Percentiles rank a stretch among this genome's conserved stretches.
phyloP scores from a whole-genome alignment of 2,113 vertebrate species.

The Parotia lawesii region DNA sequence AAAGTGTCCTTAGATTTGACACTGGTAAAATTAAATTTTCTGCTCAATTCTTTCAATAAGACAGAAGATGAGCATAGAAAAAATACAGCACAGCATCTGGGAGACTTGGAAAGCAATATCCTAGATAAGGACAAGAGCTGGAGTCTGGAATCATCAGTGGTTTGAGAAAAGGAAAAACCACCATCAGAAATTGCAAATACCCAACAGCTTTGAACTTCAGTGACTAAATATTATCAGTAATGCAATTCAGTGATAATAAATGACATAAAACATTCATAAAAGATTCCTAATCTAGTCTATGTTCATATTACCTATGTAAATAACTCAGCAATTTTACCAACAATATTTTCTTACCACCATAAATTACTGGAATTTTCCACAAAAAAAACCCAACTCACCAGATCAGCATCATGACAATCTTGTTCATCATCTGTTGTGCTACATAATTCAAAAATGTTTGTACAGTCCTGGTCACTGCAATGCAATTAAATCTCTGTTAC shows the following conservation, averaged over 20 bases:
- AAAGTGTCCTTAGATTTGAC: background rate
- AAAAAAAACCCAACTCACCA: constrained; percentile 68
- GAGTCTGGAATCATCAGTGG: background rate
- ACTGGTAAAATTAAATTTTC: background rate
- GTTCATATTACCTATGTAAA: background rate
- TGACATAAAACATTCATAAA: background rate
- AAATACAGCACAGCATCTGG: background rate
- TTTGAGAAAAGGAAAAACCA: background rate
- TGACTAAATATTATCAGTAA: background rate
- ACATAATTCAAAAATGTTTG: constrained; percentile 87
- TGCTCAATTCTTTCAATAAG: background rate
- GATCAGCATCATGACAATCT: constrained; percentile 68
- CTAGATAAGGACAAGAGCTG: background rate
- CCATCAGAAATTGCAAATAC: background rate
- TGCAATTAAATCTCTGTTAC: constrained; percentile 22
- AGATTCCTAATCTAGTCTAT: background rate
- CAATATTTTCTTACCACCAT: background rate
- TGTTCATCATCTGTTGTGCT: constrained; percentile 84
- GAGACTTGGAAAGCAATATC: background rate
- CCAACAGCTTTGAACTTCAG: background rate
- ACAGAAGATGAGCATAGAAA: background rate
- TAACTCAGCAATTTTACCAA: background rate
- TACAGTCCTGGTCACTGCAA: constrained; percentile 85
- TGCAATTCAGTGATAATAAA: background rate
- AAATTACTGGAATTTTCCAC: background rate